Evolutionary conservation across 1,140 invertebrate genomes (phyloP).

Genomic region (Meloidogyne hapla): DNA sequence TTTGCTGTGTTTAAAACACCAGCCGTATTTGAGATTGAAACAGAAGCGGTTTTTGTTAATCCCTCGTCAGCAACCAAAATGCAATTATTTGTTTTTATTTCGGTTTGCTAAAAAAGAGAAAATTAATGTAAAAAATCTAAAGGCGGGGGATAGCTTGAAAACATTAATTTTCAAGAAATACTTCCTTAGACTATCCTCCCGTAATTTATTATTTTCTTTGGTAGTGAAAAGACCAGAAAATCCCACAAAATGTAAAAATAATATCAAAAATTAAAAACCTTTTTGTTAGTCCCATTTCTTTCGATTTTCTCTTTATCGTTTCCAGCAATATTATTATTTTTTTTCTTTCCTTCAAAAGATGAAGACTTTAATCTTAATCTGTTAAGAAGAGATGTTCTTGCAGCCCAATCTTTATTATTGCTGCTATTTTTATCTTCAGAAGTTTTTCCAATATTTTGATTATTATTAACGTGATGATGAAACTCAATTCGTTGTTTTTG

Average conservation of each 20-base stretch:
- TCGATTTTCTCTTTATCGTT: not conserved
- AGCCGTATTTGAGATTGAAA: not conserved
- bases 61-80: not conserved
- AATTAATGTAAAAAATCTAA: too few species aligned
- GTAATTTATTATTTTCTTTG: too few species aligned
- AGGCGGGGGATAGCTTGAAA: too few species aligned
- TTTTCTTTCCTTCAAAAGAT: not conserved
- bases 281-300: not conserved
- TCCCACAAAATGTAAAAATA: too few species aligned
- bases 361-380: not conserved
- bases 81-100: not conserved
- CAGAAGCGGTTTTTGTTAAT: not conserved
- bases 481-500: constrained; percentile 1
- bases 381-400: constrained; percentile 1
- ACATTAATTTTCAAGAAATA: too few species aligned
- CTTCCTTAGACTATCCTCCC: too few species aligned
- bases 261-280: not conserved
- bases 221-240: too few species aligned
- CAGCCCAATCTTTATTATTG: not conserved
- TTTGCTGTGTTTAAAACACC: not conserved
- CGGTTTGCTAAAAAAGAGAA: not conserved
- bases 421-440: not conserved
- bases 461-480: not conserved
- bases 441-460: not conserved
- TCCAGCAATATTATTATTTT: not conserved